Base-by-base conservation (phyloP, 1,140 invertebrate genomes). In the Akabosia matsudoensis region DNA sequence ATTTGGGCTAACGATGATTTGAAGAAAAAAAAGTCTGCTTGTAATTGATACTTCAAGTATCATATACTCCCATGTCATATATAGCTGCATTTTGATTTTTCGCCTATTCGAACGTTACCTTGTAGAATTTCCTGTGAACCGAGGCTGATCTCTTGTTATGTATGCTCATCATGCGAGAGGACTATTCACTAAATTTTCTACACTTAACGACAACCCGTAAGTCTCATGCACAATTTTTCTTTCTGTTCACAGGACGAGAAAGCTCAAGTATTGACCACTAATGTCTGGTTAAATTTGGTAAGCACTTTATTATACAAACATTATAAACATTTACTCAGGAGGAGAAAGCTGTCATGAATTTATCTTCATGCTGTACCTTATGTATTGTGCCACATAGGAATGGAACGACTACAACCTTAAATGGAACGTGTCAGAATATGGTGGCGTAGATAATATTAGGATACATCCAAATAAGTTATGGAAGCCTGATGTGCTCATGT, bases 401-500 rank as follows among this genome's bases (percentile, higher is more conserved):
- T 99, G 97, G 97, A 94, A 91, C 83, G 97, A 98, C 85, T 94
- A 95, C 87, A 98, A 97, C 86, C 88, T 99, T 67, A 89, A 91
- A 84, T 99, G 97, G 97, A 96, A 98, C 85, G 91, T 92, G 83
- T 90, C 90, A 31, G 95, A 98, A 81, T 99, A 93, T 84, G 96
- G 96, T 16, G 92, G 93, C 67, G 94, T 99, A 61, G 93, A 93
- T 83, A 93, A 95, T 84, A 89, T 99, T 18, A 88, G 96, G 81
- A 96, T 99, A 83, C 95, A 95, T 73, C 95, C 96, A 33, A 93
- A 94, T 85, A 94, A 93, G 85, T 89, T 99, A 73, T 99, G 97
- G 97, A 96, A 95, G 85, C 97, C 97, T 75, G 97, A 98, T 87
- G 94, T 98, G 72, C 93, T 98, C 80, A 96, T 99, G 91, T 98